These are phyloP conservation scores for Tricholaema leucomelas DNA, from an alignment of 2,113 vertebrate species.

Conservation along the genomic window DNA sequence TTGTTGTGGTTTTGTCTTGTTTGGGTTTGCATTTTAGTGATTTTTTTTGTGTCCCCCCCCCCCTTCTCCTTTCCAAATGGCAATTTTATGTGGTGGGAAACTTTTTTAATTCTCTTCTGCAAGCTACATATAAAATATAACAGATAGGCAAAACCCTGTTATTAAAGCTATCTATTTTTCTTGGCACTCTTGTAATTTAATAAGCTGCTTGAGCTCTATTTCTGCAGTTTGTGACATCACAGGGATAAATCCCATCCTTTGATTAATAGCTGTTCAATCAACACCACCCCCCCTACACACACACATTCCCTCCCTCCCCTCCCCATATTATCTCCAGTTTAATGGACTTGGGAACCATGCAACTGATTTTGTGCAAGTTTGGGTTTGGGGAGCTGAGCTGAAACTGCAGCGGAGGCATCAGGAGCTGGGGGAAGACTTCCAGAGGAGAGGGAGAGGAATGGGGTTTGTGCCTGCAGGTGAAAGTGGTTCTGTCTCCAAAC, in stretches of 20 bases:
- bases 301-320: not conserved
- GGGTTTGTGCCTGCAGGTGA: not conserved
- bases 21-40: too few species aligned
- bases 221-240: constrained; percentile 69
- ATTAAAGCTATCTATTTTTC: constrained; percentile 82
- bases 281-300: not conserved
- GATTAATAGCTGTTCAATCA: constrained; percentile 69
- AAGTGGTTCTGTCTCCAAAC: not conserved
- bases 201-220: constrained; percentile 71
- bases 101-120: constrained; percentile 72
- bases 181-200: constrained; percentile 77
- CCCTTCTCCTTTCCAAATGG: constrained; percentile 46
- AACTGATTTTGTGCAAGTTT: not conserved
- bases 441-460: not conserved
- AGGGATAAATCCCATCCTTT: constrained; percentile 58
- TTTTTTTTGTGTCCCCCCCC: not conserved
- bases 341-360: not conserved
- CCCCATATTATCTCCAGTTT: constrained; percentile 16
- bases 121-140: constrained; percentile 71
- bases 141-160: constrained; percentile 78
- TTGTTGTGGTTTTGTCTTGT: not conserved
- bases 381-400: not conserved
- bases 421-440: not conserved
- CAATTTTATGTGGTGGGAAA: constrained; percentile 68
- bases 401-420: too few species aligned